Evolutionary conservation across 1,140 invertebrate species (phyloP).

Genomic region (Trichoplusia ni): DNA sequence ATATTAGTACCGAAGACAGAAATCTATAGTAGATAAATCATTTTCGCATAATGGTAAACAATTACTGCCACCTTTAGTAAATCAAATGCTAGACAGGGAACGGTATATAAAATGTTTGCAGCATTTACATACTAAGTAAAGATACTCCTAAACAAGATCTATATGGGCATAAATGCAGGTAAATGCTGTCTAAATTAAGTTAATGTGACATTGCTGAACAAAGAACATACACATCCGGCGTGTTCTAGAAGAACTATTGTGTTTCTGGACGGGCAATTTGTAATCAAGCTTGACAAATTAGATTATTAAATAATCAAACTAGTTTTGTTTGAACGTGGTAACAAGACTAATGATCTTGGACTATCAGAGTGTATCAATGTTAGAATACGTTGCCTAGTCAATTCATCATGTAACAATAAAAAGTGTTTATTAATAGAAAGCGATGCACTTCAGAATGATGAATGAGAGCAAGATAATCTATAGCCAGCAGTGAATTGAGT

Average conservation of each 20-base stretch:
- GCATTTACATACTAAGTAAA: not conserved
- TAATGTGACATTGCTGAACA: constrained; percentile 35
- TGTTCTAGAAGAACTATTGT: constrained; percentile 41
- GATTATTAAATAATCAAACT: constrained; percentile 35
- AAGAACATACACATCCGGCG: constrained; percentile 34
- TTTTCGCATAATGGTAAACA: not conserved
- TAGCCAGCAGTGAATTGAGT: constrained; percentile 29
- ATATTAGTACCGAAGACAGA: not conserved
- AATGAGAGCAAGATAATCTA: constrained; percentile 42
- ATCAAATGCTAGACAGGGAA: not conserved
- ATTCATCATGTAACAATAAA: constrained; percentile 32
- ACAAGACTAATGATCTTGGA: constrained; percentile 10
- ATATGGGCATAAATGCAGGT: not conserved
- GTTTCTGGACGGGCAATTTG: constrained; percentile 33
- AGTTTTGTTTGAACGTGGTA: not conserved
- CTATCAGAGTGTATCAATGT: constrained; percentile 3
- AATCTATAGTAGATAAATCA: not conserved
- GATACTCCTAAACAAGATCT: not conserved
- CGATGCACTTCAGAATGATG: constrained; percentile 43
- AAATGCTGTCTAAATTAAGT: constrained; percentile 27
- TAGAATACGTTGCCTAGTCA: constrained; percentile 1
- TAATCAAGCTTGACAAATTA: constrained; percentile 44
- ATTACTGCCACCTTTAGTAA: not conserved
- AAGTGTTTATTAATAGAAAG: constrained; percentile 38
- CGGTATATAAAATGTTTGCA: not conserved